Conservation (phyloP, 2,888 invertebrate species). For the Trissoscelio sp. region DNA sequence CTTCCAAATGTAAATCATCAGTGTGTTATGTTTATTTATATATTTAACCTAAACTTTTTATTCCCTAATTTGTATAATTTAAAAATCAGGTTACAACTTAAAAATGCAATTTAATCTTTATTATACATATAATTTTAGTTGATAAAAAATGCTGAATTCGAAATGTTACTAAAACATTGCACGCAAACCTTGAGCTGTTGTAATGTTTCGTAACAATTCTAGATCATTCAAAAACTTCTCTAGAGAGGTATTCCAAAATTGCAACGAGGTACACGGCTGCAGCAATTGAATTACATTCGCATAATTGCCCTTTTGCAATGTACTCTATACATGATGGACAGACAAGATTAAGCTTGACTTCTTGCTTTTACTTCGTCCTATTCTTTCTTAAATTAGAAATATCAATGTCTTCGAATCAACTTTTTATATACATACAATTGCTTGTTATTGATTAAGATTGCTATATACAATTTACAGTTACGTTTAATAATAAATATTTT, state of each 20-base stretch:
- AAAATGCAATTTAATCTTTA: neutral
- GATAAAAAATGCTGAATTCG: conserved; percentile 3
- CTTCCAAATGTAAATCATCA: conserved; percentile 44
- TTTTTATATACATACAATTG: neutral
- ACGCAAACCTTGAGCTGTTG: conserved; percentile 7
- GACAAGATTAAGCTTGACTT: conserved; percentile 36
- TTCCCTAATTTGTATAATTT: neutral
- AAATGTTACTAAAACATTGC: conserved; percentile 21
- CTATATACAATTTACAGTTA: no score
- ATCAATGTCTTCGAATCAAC: neutral
- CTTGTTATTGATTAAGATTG: neutral
- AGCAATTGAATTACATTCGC: conserved; percentile 47
- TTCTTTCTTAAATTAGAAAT: conserved; percentile 20
- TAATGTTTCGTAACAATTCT: conserved; percentile 26
- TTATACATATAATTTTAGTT: conserved; percentile 6
- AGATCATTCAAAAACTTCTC: conserved; percentile 34
- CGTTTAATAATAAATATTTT: no score
- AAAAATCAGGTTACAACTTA: no score
- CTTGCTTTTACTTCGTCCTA: conserved; percentile 33
- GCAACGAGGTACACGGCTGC: conserved; percentile 16
- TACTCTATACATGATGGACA: conserved; percentile 34
- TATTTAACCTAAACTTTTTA: no score
- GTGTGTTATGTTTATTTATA: conserved; percentile 9
- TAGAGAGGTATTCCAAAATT: conserved; percentile 42
- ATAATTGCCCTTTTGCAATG: conserved; percentile 50